Percentiles rank a stretch among this genome's conserved stretches.
Conservation (phyloP, 2,888 invertebrate genomes). For the Malachius bipustulatus region DNA sequence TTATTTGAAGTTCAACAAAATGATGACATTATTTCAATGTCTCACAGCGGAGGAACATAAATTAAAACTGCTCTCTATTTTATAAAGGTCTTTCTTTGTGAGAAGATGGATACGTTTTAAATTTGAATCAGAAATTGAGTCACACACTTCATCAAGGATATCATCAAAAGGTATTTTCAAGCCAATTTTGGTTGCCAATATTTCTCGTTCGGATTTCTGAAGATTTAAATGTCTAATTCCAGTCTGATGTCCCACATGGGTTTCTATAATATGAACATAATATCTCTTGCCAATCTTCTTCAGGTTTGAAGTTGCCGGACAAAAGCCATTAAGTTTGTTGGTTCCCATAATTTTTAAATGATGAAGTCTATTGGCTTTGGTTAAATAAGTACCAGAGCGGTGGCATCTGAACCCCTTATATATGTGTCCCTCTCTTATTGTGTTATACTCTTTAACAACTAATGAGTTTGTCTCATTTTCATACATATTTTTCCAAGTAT, state of each 20-base stretch:
- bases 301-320: constrained; percentile 18
- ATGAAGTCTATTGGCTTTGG: no score
- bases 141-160: constrained; percentile 17
- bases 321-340: constrained; percentile 19
- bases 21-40: constrained; percentile 13
- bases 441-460: no score
- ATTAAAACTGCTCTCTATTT: constrained; percentile 20
- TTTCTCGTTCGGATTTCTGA: constrained; percentile 14
- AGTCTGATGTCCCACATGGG: constrained; percentile 21
- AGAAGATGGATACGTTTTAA: constrained; percentile 17
- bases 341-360: constrained; percentile 15
- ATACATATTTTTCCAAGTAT: no score
- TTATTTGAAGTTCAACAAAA: no score
- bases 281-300: constrained; percentile 10
- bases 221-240: constrained; percentile 19
- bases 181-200: constrained; percentile 19
- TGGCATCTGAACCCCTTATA: no score
- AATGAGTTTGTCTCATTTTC: no score
- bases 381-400: no score
- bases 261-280: constrained; percentile 12
- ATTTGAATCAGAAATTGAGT: constrained; percentile 13
- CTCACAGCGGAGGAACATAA: no score
- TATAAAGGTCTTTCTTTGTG: constrained; percentile 22
- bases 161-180: constrained; percentile 19
- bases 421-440: no score